A percentile compares a stretch with the other conserved stretches of the same genome.
phyloP scores from a whole-genome alignment of 2,888 invertebrate genomes.

The Heliconius cydno region DNA sequence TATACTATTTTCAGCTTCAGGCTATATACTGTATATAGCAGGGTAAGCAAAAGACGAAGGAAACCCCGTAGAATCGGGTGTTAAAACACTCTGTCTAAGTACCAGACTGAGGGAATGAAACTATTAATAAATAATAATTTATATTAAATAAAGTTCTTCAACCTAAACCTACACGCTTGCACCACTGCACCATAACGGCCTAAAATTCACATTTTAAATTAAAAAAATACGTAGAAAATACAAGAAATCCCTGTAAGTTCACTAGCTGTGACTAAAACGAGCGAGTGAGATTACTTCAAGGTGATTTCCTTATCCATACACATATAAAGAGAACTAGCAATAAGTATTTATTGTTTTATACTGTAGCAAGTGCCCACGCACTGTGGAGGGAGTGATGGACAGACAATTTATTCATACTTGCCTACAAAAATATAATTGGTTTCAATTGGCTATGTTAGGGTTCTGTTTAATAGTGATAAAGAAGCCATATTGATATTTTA shows the following conservation, averaged over 20 bases:
- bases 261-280: neutral
- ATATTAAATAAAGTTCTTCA: no score
- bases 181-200: no score
- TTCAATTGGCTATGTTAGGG: conserved; percentile 28
- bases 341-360: conserved; percentile 27
- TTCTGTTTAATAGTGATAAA: conserved; percentile 3
- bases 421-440: conserved; percentile 28
- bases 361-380: conserved; percentile 33
- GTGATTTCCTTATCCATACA: conserved; percentile 34
- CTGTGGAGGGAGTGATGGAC: conserved; percentile 16
- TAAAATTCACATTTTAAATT: no score
- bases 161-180: no score
- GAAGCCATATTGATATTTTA: neutral
- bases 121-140: no score
- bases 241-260: neutral
- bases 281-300: conserved; percentile 1
- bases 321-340: conserved; percentile 29
- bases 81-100: no score
- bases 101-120: no score
- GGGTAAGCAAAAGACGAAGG: no score
- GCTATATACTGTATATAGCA: no score
- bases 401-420: conserved; percentile 27
- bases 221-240: neutral
- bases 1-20: neutral
- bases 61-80: no score